A percentile compares a stretch with the other conserved stretches of the same genome.
phyloP scores from a whole-genome alignment of 2,113 vertebrate species.

The Pantherophis guttatus region DNA sequence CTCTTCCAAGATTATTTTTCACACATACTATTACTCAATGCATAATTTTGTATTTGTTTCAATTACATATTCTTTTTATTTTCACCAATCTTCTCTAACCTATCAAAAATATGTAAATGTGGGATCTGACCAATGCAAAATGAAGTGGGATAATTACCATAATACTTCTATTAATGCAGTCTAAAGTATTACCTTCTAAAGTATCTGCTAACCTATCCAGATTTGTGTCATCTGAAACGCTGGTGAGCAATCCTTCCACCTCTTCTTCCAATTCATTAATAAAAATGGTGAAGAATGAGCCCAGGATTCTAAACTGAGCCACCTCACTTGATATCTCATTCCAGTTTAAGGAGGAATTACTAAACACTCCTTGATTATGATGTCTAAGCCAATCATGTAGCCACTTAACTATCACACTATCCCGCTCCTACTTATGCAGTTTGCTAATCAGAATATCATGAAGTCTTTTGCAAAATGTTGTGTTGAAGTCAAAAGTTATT shows the following conservation, averaged over 20 bases:
- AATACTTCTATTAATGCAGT: no score
- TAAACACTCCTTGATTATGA: neutral
- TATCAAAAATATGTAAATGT: neutral
- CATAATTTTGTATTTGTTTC: neutral
- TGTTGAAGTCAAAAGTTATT: neutral
- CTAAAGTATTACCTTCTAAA: neutral
- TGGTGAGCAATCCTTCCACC: neutral
- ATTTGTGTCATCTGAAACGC: neutral
- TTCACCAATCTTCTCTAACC: neutral
- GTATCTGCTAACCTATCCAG: neutral
- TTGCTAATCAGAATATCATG: neutral
- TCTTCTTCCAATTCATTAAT: neutral
- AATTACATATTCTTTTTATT: neutral
- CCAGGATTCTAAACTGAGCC: neutral
- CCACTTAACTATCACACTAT: neutral
- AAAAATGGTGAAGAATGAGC: neutral
- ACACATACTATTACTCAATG: neutral
- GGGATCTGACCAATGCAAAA: neutral
- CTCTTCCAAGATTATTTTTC: neutral
- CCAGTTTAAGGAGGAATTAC: neutral
- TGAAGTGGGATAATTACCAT: no score
- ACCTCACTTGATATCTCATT: neutral
- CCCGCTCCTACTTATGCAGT: neutral
- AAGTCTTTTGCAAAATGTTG: neutral
- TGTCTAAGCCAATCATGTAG: neutral